Base-by-base conservation (phyloP, 1,140 invertebrate genomes). In the Habropoda laboriosa region DNA sequence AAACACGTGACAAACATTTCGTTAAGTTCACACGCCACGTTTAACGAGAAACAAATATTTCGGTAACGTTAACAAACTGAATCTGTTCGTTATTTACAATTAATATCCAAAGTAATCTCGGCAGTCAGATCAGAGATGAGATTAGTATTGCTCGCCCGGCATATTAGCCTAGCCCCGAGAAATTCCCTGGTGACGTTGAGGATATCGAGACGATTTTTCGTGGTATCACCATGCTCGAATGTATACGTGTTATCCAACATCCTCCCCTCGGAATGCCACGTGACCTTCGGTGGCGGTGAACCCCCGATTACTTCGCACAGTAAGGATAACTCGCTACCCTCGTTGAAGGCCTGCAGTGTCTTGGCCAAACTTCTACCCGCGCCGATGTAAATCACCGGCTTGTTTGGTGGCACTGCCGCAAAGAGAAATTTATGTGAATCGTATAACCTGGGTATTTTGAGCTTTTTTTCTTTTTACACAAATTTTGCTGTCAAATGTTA, bases 351-450 rank as follows among this genome's bases (percentile, higher is more conserved):
- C 27, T 97, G 97, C 53, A 97, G 94, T 38, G 95, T 94, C 76
- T 96, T 95, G 84, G 95, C 94, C 87, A 96, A 93, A 78, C 94
- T 94, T 66, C 95, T 94, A 32, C 95, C 94, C 94, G 94, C 95
- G 84, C 95, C 93, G 90, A 97, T 96, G 83, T 96, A 94, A 89
- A 98, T 96, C 82, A 96, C 95, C 51, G 97, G 97, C 86, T 95
- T 95, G 85, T 96, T 95, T 12, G 97, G 97, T 83, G 96, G 96
- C 86, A 98, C 97, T 98, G 94, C 75, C 63, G 74, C 51, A 57
- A 78, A 66, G 49, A 18, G 38, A 30, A 49, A 79, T 72, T 72
- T 80, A 63, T 30, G 35, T 60, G 16, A 55, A 40, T 63, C 58
- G 8, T 16, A 21, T 12, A 45, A 2, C 10, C 7, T n/a, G 2